Percentiles rank a stretch among this genome's conserved stretches.
phyloP scores from a whole-genome alignment of 92 coral and sea anemone species.

The Bergia puertoricense region DNA sequence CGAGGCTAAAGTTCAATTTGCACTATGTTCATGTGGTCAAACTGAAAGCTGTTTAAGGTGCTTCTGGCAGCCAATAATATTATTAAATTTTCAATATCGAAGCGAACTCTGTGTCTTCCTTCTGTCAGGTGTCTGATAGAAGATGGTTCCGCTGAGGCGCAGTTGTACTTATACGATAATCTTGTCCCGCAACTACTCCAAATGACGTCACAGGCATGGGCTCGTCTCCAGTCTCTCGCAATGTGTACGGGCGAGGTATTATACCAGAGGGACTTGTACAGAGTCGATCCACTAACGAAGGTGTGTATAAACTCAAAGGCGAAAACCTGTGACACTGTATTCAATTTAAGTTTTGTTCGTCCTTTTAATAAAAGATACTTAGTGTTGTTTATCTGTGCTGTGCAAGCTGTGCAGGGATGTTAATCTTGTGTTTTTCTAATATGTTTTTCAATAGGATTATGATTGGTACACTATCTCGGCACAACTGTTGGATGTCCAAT shows the following conservation, averaged over 20 bases:
- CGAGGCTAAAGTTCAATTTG: no score
- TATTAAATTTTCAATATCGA: not conserved
- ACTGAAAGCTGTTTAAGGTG: no score
- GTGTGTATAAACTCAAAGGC: slow-evolving; percentile 23
- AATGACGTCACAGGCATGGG: slow-evolving; percentile 63
- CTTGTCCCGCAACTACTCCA: slow-evolving; percentile 61
- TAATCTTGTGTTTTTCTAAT: no score
- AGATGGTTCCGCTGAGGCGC: slow-evolving; percentile 95
- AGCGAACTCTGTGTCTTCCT: not conserved
- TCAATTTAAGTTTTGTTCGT: not conserved
- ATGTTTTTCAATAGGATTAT: no score
- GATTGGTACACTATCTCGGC: no score
- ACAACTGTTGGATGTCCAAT: no score
- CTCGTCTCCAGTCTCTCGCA: slow-evolving; percentile 63
- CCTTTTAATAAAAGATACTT: not conserved
- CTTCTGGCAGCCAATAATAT: no score
- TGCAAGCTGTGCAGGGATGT: no score
- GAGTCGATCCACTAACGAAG: slow-evolving; percentile 38
- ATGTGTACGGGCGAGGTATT: slow-evolving; percentile 70
- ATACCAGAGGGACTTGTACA: slow-evolving; percentile 68
- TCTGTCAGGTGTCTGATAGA: slow-evolving; percentile 79
- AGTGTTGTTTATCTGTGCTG: no score
- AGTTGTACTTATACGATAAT: slow-evolving; percentile 72
- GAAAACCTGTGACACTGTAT: not conserved
- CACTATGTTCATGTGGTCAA: no score